Percentiles rank a stretch among this genome's conserved stretches.
phyloP scores from a whole-genome alignment of 2,888 invertebrate genomes.

The Caenorhabditis parvicauda region DNA sequence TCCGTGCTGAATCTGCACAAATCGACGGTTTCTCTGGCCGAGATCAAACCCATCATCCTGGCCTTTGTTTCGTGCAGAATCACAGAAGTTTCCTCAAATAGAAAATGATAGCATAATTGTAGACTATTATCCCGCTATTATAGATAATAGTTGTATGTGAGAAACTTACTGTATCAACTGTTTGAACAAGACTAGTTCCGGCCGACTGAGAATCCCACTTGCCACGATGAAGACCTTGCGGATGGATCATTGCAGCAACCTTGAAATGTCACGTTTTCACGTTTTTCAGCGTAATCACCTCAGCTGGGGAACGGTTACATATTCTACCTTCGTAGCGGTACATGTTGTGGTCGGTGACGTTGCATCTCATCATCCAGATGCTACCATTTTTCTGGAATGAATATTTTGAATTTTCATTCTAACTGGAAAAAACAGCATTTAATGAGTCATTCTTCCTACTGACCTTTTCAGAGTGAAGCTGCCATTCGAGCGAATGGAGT shows the following conservation, averaged over 20 bases:
- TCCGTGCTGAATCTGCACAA: conserved; percentile 30
- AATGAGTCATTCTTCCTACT: neutral
- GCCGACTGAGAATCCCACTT: conserved; percentile 40
- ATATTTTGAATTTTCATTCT: neutral
- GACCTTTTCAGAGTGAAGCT: conserved; percentile 30
- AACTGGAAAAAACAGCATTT: too few relatives aligned
- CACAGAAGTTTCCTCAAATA: conserved; percentile 26
- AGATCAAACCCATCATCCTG: conserved; percentile 31
- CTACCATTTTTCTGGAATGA: conserved; percentile 28
- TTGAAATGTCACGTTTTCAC: neutral
- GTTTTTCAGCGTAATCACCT: conserved; percentile 9
- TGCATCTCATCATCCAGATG: conserved; percentile 34
- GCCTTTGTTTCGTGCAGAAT: conserved; percentile 36
- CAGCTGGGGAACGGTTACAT: conserved; percentile 25
- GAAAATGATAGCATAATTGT: neutral
- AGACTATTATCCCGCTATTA: neutral
- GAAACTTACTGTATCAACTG: conserved; percentile 14
- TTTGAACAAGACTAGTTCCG: conserved; percentile 25
- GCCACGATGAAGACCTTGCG: conserved; percentile 32
- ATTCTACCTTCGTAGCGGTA: conserved; percentile 35
- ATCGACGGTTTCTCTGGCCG: conserved; percentile 33
- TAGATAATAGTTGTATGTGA: neutral
- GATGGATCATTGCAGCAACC: conserved; percentile 36
- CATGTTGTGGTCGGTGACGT: conserved; percentile 33
- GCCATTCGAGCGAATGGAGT: conserved; percentile 37